phyloP scores from a whole-genome alignment of 2,797 vertebrate genomes.

The Thaleichthys pacificus region DNA sequence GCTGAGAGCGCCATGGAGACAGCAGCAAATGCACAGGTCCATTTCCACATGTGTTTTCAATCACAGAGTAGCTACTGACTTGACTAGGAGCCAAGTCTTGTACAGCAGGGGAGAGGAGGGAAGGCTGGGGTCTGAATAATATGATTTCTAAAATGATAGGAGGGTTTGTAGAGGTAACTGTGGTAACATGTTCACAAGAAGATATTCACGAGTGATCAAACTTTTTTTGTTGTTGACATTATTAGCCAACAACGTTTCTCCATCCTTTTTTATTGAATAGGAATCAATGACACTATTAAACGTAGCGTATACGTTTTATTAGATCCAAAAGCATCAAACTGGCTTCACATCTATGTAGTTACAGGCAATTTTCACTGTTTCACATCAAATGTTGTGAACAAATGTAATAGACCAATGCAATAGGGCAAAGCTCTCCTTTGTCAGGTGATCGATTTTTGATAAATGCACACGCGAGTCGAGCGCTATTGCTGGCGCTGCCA shows the following conservation, averaged over 20 bases:
- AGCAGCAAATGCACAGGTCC: constrained; percentile 46
- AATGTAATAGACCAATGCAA: no score
- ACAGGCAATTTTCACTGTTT: no score
- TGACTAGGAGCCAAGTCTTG: constrained; percentile 41
- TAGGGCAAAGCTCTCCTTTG: not conserved
- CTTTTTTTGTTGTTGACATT: not conserved
- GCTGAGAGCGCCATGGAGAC: constrained; percentile 42
- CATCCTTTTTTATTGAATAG: no score
- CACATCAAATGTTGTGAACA: no score
- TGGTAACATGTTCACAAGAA: not conserved
- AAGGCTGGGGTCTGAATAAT: not conserved
- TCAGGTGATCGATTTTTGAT: constrained; percentile 47
- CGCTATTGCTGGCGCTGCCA: not conserved
- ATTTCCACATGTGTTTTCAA: constrained; percentile 67
- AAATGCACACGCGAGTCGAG: constrained; percentile 24
- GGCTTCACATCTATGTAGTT: no score
- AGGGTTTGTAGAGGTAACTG: not conserved
- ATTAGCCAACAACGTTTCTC: no score
- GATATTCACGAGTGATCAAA: not conserved
- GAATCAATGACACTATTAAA: no score
- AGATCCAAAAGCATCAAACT: no score
- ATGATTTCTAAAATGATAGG: not conserved
- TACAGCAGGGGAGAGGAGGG: not conserved
- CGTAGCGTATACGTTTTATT: no score
- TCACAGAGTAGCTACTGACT: constrained; percentile 40